phyloP scores from a whole-genome alignment of 2,113 vertebrate species.

The Boulengeromyrus knoepffleri region DNA sequence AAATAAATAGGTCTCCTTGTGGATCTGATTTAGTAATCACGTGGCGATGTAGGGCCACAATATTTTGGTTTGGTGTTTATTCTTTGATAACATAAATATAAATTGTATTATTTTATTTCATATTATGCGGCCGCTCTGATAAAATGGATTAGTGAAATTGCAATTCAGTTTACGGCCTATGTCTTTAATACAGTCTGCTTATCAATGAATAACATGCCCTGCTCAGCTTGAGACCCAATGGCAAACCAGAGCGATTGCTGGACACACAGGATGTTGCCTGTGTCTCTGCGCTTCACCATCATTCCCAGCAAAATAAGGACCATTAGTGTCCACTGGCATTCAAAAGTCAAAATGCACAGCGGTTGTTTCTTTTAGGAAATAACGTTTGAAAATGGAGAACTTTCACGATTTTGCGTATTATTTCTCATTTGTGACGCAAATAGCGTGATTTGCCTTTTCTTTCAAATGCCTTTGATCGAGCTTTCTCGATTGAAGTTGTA shows the following conservation, averaged over 20 bases:
- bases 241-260: neutral
- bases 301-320: neutral
- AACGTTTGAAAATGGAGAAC: neutral
- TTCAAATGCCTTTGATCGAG: neutral
- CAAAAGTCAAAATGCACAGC: neutral
- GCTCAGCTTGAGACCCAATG: neutral
- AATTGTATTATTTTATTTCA: neutral
- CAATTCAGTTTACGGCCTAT: neutral
- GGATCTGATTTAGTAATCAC: neutral
- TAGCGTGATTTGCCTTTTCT: neutral
- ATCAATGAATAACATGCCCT: neutral
- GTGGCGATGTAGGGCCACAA: neutral
- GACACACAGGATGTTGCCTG: neutral
- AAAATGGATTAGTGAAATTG: conserved; percentile 9
- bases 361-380: neutral
- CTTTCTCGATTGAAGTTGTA: neutral
- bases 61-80: neutral
- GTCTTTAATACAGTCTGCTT: neutral
- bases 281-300: too few species aligned
- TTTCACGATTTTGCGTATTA: neutral
- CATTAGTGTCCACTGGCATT: neutral
- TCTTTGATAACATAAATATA: neutral
- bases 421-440: neutral
- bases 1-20: neutral
- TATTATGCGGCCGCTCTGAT: neutral